A percentile compares a stretch with the other conserved stretches of the same genome.
Evolutionary conservation across 2,888 invertebrate species (phyloP).

Genomic region (Crepidodera aurea): DNA sequence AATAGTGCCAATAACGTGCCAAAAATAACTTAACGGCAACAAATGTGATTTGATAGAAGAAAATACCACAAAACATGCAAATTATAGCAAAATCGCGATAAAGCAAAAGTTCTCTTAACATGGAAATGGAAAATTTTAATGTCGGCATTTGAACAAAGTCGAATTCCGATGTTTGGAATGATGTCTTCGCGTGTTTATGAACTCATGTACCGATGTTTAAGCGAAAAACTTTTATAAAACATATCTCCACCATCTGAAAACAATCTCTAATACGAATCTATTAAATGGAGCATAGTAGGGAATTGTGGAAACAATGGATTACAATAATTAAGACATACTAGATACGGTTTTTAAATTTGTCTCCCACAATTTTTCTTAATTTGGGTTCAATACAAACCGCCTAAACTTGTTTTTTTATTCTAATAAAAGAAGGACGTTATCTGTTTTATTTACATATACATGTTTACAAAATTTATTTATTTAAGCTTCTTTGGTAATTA

Average conservation of each 20-base stretch:
- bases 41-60: background rate
- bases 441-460: background rate
- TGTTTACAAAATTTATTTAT: background rate
- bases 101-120: conserved; percentile 18
- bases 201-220: conserved; percentile 31
- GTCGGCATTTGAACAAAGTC: conserved; percentile 20
- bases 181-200: conserved; percentile 35
- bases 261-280: conserved; percentile 28
- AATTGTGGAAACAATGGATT: conserved; percentile 17
- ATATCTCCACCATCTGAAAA: conserved; percentile 33
- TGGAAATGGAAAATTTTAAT: conserved; percentile 27
- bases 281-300: conserved; percentile 27
- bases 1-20: background rate
- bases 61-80: conserved; percentile 15
- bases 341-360: background rate
- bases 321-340: too few species aligned
- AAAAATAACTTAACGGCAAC: background rate
- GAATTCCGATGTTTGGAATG: conserved; percentile 26
- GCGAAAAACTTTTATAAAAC: conserved; percentile 34
- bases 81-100: conserved; percentile 23
- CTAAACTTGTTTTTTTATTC: background rate
- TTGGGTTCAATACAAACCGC: background rate
- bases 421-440: background rate
- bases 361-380: background rate
- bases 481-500: background rate